A percentile compares a stretch with the other conserved stretches of the same genome.
Conservation (phyloP, 1,140 invertebrate genomes). For the Pemphigus obesinymphae region DNA sequence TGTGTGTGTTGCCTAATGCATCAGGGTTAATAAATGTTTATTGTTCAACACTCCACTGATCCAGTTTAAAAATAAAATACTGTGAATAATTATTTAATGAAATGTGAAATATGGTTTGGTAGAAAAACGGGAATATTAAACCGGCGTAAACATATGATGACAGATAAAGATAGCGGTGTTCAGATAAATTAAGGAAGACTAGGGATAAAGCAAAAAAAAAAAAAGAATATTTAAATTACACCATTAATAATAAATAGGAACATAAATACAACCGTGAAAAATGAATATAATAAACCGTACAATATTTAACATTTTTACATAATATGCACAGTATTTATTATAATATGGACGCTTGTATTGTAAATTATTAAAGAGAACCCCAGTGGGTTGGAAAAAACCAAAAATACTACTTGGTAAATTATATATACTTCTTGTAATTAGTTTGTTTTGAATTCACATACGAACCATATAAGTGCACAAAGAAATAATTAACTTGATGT, state of each 20-base stretch:
- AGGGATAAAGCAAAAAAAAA: neutral
- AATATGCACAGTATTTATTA: neutral
- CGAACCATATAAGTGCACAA: neutral
- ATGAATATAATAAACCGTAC: neutral
- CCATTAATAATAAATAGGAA: neutral
- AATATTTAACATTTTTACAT: neutral
- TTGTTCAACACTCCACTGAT: no score
- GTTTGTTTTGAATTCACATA: neutral
- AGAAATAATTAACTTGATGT: neutral
- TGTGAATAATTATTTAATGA: no score
- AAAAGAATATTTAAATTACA: neutral
- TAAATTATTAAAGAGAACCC: neutral
- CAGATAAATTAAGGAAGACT: neutral
- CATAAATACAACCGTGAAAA: neutral
- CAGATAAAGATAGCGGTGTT: no score
- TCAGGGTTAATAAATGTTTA: no score
- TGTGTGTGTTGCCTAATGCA: no score
- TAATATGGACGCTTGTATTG: neutral
- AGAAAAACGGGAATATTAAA: no score
- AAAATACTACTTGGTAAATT: neutral
- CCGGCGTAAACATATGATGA: no score
- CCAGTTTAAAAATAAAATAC: no score
- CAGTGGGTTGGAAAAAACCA: neutral
- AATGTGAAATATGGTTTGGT: no score
- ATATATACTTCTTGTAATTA: neutral